Base-by-base conservation (phyloP, 2,888 invertebrate genomes). In the Agrenia bidenticulata region DNA sequence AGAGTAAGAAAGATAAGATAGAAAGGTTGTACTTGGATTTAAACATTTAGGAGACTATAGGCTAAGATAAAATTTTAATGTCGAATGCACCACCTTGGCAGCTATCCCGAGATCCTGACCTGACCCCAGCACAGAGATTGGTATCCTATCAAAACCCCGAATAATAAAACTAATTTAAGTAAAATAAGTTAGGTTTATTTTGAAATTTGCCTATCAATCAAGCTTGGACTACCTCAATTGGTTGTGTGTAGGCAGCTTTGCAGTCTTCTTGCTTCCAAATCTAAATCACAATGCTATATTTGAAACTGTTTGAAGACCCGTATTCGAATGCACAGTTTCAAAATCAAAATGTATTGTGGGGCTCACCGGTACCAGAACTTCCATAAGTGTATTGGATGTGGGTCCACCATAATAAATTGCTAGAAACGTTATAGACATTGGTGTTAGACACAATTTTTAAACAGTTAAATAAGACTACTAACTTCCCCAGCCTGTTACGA, bases 101-200 rank as follows among this genome's bases (percentile, higher is more conserved):
- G 15, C 91, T 87, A 78, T 93, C 93, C 67, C 87, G 87, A 0
- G 90, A 89, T 0, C 91, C 92, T 56, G 87, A 85, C 27, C 83
- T 85, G 0, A 83, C 86, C 9, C 90, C 92, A 1, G 92, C 93
- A 77, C 92, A 93, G 42, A 93, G 76, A 27, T 85, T 85, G 62
- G 86, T 87, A 0, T 87, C 84, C 42, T 87, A 26, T 45, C 1
- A n/a, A n/a, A n/a, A n/a, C n/a, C n/a, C n/a, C n/a, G n/a, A n/a
- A n/a, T n/a, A n/a, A n/a, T n/a, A n/a, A n/a, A n/a, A n/a, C n/a
- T n/a, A n/a, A n/a, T n/a, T n/a, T n/a, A n/a, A n/a, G n/a, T n/a
- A n/a, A 49, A 65, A 54, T 13, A 64, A 19, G n/a, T 15, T 2
- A 45, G n/a, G n/a, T 42, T 17, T 9, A 24, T 41, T 39, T n/a